Conservation (phyloP, 2,113 vertebrate species). For the Diadophis punctatus region DNA sequence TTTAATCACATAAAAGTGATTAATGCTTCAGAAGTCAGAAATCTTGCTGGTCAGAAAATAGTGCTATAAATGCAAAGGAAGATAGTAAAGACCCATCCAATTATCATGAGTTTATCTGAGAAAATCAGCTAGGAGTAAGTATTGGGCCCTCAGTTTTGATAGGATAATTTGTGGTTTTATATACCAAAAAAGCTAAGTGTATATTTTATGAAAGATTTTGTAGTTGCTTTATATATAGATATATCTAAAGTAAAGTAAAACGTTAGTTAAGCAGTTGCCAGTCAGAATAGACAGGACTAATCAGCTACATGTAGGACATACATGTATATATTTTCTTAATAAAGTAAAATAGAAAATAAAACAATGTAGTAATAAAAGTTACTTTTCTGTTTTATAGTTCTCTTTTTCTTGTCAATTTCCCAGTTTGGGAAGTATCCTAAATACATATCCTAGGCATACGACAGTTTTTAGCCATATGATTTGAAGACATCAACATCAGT, state of each 20-base stretch:
- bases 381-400: neutral
- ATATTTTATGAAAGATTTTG: neutral
- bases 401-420: neutral
- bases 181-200: neutral
- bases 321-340: neutral
- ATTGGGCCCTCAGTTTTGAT: neutral
- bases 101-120: neutral
- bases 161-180: neutral
- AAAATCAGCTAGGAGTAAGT: neutral
- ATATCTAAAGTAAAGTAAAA: neutral
- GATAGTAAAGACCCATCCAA: neutral
- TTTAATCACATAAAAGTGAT: neutral
- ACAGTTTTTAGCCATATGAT: neutral
- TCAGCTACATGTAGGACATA: neutral
- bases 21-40: neutral
- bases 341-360: neutral
- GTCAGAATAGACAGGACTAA: neutral
- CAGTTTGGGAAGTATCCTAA: neutral
- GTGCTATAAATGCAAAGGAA: neutral
- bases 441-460: neutral
- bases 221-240: neutral
- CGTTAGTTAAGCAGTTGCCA: neutral
- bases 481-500: neutral
- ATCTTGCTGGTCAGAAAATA: neutral
- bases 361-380: neutral